Conservation (phyloP, 2,797 vertebrate genomes). For the Propithecus deckenii region DNA sequence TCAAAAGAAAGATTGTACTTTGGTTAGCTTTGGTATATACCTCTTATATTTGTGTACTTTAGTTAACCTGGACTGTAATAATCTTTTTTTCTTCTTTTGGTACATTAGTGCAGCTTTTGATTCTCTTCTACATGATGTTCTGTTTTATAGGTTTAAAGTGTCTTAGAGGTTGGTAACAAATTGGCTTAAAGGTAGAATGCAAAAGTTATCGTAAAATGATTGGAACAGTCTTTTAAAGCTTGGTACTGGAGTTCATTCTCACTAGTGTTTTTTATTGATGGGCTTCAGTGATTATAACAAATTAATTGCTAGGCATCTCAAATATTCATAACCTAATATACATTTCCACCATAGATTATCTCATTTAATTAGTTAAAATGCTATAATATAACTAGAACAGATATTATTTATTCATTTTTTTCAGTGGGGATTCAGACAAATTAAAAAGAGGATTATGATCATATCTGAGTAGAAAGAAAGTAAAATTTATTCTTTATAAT, state of each 20-base stretch:
- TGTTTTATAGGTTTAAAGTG: background rate
- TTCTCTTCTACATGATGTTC: background rate
- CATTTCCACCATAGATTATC: background rate
- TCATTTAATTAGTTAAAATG: background rate
- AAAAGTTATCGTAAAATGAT: background rate
- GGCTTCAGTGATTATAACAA: background rate
- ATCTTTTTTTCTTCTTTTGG: background rate
- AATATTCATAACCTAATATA: background rate
- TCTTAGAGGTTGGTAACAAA: background rate
- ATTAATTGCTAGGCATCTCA: background rate
- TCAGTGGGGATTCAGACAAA: background rate
- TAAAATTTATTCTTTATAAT: background rate
- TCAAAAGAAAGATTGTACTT: background rate
- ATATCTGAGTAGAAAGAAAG: background rate
- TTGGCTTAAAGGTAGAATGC: background rate
- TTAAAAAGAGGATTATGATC: background rate
- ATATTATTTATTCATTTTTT: background rate
- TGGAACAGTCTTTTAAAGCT: background rate
- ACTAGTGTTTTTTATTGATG: background rate
- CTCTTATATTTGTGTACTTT: background rate
- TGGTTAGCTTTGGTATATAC: background rate
- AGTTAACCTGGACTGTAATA: background rate
- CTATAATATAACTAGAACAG: background rate
- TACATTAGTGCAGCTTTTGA: background rate
- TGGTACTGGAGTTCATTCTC: background rate